These are phyloP conservation scores for Echinops telfairi DNA, from an alignment of 2,113 vertebrate genomes.

Conservation along the genomic window DNA sequence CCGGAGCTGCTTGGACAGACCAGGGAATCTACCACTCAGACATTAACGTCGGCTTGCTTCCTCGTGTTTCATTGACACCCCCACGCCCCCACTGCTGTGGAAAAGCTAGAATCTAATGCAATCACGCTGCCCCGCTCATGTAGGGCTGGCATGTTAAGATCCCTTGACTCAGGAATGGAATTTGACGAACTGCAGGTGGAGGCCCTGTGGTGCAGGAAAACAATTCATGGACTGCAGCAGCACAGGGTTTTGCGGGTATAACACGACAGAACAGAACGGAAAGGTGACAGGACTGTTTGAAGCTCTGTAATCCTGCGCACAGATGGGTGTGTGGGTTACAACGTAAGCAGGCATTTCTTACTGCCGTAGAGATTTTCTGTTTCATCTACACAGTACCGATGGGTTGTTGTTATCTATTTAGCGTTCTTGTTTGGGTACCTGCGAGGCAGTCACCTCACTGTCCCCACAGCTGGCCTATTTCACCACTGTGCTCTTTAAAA, in stretches of 20 bases:
- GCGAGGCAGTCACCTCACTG: background rate
- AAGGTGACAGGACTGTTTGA: background rate
- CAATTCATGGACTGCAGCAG: too few species aligned
- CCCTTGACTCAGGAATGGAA: background rate
- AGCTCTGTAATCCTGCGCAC: background rate
- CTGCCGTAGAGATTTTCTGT: background rate
- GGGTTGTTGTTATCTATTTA: background rate
- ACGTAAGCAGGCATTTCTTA: background rate
- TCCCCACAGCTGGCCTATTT: background rate
- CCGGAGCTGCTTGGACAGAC: background rate
- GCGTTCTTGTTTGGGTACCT: background rate
- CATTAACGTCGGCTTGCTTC: background rate
- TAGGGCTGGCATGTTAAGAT: background rate
- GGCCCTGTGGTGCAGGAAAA: background rate
- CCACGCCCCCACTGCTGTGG: background rate
- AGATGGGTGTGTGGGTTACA: background rate
- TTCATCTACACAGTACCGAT: background rate
- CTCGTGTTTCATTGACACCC: background rate
- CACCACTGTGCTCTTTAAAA: background rate
- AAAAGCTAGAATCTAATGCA: background rate
- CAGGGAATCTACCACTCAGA: background rate
- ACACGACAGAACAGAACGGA: constrained; percentile 33
- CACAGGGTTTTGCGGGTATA: background rate
- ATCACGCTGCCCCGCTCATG: background rate
- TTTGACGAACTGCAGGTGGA: background rate